A percentile compares a stretch with the other conserved stretches of the same genome.
Evolutionary conservation across 2,113 vertebrate species (phyloP).

Genomic region (Acrocephalus arundinaceus): DNA sequence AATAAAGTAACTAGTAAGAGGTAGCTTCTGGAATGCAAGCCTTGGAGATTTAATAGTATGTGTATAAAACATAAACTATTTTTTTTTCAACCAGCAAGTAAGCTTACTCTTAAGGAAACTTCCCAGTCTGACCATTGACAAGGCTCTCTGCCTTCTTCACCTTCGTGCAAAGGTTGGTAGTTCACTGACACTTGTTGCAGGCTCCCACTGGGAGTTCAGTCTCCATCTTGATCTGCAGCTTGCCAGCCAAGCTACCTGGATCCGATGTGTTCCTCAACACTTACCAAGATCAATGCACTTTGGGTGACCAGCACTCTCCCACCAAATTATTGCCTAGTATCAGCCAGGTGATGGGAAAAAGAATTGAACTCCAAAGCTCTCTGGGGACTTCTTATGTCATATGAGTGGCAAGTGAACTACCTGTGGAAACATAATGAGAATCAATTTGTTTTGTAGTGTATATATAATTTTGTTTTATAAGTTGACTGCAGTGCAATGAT

Average conservation of each 20-base stretch:
- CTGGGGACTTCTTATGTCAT: neutral
- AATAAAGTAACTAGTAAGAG: neutral
- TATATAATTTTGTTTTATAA: neutral
- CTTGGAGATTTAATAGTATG: neutral
- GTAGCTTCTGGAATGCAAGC: neutral
- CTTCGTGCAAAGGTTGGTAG: neutral
- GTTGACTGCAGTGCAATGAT: neutral
- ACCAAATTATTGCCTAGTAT: neutral
- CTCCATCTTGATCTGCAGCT: neutral
- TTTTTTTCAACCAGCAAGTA: neutral
- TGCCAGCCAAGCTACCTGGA: neutral
- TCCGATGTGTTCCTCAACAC: neutral
- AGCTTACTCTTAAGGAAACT: neutral
- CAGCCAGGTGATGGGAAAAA: neutral
- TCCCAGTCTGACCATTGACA: neutral
- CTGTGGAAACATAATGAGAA: neutral
- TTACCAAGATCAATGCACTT: neutral
- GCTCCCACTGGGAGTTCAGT: neutral
- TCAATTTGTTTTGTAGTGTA: neutral
- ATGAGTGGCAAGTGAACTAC: neutral
- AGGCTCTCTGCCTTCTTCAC: neutral
- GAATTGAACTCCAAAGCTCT: neutral
- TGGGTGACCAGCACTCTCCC: neutral
- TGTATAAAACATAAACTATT: neutral
- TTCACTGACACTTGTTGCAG: neutral